Evolutionary conservation across 2,888 invertebrate species (phyloP), one percentile per base, ranked within the genome.

Genomic region (Cyclophora punctaria): DNA sequence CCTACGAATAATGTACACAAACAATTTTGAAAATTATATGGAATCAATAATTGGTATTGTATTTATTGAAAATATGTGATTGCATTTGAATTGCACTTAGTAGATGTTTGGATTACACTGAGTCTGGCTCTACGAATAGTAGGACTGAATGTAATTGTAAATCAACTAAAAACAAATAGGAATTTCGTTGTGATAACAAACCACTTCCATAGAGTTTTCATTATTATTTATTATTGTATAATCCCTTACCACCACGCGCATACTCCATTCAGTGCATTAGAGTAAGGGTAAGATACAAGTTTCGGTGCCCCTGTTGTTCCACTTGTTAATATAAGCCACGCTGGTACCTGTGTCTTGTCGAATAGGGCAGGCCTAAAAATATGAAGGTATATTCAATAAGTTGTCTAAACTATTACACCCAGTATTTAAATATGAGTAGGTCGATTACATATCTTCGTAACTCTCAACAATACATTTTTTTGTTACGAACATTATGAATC

Each of bases 291-390:
- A 3, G 67, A 52, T 0, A 71, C 73, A 3, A 73, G 67, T 65
- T 78, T 78, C 0, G 78, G 75, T 3, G 58, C 44, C 4, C 78
- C 78, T 0, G 78, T 78, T 2, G 78, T 77, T 3, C 78, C 78
- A 48, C 78, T 80, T 4, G 79, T 79, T 42, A 78, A 47, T 60
- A 76, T 69, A 40, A 78, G 53, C 75, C 75, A 78, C 2, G 74
- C 74, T 20, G 61, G 50, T 3, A 58, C 71, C 57, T 66, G 60
- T 0, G 61, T 57, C 3, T 67, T 67, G 53, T 78, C 67, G 44
- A 79, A 74, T 47, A 66, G 58, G 35, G 69, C 63, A 40, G 75
- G 76, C 35, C 78, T 78, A 56, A 60, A 68, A 68, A 67, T 33
- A 48, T 44, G 20, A 6, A 51, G n/a, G 47, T 4, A 47, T 3